phyloP scores from a whole-genome alignment of 53 echinoderm and acorn worm genomes.

The Zoroaster sp. region DNA sequence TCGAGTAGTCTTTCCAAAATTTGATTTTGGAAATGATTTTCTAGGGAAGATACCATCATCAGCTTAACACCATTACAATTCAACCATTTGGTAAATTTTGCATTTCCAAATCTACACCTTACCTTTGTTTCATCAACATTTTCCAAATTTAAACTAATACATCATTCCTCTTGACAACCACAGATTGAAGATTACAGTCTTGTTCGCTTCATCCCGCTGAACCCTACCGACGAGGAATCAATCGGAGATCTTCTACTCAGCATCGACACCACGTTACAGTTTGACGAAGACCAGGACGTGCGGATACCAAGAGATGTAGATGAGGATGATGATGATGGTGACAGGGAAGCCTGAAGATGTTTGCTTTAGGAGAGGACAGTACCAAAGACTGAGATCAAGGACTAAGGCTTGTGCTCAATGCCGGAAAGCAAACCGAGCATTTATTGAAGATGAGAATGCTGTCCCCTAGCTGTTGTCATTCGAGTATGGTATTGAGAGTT shows the following conservation, averaged over 20 bases:
- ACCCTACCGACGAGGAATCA: constrained; percentile 86
- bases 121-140: neutral
- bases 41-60: too few species aligned
- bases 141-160: neutral
- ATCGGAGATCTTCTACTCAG: constrained; percentile 85
- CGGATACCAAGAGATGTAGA: constrained; percentile 71
- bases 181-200: constrained; percentile 98
- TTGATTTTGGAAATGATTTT: neutral
- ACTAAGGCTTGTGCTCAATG: too few species aligned
- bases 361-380: neutral
- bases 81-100: neutral
- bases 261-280: constrained; percentile 87
- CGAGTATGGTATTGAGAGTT: too few species aligned
- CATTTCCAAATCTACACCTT: neutral
- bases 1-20: neutral
- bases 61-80: neutral
- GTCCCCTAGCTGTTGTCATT: too few species aligned
- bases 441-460: too few species aligned
- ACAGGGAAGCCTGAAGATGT: neutral
- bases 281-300: constrained; percentile 94
- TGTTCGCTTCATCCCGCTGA: constrained; percentile 88
- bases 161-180: too few species aligned
- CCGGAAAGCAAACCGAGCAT: too few species aligned
- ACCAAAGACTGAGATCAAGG: neutral
- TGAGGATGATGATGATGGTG: constrained; percentile 74